phyloP scores from a whole-genome alignment of 2,888 invertebrate species.

The Apotomis capreana region DNA sequence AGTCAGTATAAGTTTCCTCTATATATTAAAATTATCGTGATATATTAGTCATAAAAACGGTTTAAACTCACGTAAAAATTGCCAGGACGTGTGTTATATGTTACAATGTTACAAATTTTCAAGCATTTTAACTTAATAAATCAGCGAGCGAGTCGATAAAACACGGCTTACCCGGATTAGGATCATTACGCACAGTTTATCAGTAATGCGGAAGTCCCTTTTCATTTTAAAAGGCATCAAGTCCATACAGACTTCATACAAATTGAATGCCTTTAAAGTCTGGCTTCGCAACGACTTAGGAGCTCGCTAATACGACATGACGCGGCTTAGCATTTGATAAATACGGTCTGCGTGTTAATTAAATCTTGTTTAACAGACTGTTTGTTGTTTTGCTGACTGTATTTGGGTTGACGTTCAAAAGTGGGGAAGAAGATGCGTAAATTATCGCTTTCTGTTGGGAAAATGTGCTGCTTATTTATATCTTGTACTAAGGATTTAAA shows the following conservation, averaged over 20 bases:
- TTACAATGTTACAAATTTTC: no score
- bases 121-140: neutral
- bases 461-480: no score
- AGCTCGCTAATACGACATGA: neutral
- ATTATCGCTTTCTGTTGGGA: no score
- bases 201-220: neutral
- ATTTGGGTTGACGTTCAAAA: neutral
- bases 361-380: neutral
- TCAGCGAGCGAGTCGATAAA: neutral
- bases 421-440: neutral
- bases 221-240: neutral
- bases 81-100: no score
- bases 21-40: no score
- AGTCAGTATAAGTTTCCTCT: no score
- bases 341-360: neutral
- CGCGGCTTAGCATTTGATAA: neutral
- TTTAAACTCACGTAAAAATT: no score
- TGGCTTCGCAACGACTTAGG: neutral
- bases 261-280: neutral
- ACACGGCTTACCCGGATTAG: neutral
- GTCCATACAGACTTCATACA: neutral
- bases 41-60: no score
- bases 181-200: neutral
- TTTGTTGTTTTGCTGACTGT: neutral
- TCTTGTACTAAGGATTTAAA: no score